Conservation (phyloP, 1,140 invertebrate genomes). For the Saccostrea cuccullata region DNA sequence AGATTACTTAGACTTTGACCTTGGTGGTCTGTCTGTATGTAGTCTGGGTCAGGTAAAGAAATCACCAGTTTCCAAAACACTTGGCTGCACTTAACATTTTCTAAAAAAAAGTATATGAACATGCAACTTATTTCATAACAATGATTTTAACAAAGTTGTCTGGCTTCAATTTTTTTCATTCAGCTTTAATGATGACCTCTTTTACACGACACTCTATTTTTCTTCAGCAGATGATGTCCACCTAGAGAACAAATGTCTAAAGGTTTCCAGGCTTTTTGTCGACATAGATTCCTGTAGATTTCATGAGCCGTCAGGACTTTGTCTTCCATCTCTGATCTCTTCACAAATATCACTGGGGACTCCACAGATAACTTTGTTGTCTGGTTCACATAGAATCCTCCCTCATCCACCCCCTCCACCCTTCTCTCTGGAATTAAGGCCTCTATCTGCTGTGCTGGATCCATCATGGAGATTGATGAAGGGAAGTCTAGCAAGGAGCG, state of each 20-base stretch:
- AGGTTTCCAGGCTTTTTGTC: slow-evolving; percentile 65
- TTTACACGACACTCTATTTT: not conserved
- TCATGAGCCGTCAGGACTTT: slow-evolving; percentile 55
- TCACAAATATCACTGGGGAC: slow-evolving; percentile 54
- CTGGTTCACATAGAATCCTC: slow-evolving; percentile 64
- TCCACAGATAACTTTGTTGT: slow-evolving; percentile 61
- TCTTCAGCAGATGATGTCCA: slow-evolving; percentile 51
- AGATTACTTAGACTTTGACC: slow-evolving; percentile 44
- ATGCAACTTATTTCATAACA: not conserved
- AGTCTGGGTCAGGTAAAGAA: slow-evolving; percentile 63
- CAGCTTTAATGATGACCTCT: not conserved
- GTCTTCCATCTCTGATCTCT: slow-evolving; percentile 43
- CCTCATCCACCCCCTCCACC: slow-evolving; percentile 48
- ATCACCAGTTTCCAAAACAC: slow-evolving; percentile 73
- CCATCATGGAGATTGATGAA: slow-evolving; percentile 62
- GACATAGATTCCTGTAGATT: slow-evolving; percentile 58
- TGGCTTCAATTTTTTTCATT: not conserved
- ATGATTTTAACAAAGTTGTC: no score
- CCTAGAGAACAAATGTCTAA: slow-evolving; percentile 61
- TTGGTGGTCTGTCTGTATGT: slow-evolving; percentile 40
- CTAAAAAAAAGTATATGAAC: not conserved
- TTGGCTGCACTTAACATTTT: not conserved
- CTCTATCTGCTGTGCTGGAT: slow-evolving; percentile 59
- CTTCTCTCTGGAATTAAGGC: slow-evolving; percentile 61
- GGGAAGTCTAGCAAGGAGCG: slow-evolving; percentile 74